These are phyloP conservation scores for Etia nguti DNA, from an alignment of 2,113 vertebrate species.

Conservation along the genomic window DNA sequence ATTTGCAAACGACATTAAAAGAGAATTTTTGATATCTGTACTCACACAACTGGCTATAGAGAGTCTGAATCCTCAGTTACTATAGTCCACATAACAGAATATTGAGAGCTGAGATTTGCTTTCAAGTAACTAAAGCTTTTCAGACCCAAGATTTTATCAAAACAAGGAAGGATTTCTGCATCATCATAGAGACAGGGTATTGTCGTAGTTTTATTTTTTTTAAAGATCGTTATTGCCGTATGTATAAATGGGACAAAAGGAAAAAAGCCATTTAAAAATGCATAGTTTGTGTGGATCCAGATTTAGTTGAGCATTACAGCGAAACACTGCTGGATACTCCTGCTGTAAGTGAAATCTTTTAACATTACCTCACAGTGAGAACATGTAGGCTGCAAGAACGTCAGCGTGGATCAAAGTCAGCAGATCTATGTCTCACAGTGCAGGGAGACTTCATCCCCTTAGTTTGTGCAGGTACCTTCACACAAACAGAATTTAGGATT, in stretches of 20 bases:
- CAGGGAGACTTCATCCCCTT: not conserved
- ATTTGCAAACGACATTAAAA: conserved; percentile 65
- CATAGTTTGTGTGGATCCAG: not conserved
- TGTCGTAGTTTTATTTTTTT: not conserved
- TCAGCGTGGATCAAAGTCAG: not conserved
- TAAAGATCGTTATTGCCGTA: not conserved
- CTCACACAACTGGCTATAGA: conserved; percentile 21
- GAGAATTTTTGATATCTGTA: conserved; percentile 51
- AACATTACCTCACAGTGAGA: not conserved
- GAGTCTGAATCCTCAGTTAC: conserved; percentile 14
- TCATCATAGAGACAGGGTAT: conserved; percentile 24
- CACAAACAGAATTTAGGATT: not conserved
- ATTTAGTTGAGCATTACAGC: not conserved
- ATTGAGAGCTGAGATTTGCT: conserved; percentile 4
- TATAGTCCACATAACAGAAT: conserved; percentile 27
- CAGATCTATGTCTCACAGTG: not conserved
- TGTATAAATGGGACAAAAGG: not conserved
- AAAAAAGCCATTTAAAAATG: not conserved
- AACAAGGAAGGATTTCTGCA: conserved; percentile 21
- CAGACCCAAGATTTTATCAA: conserved; percentile 27
- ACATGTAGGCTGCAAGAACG: not conserved
- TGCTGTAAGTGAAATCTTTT: not conserved
- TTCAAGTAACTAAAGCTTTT: conserved; percentile 48
- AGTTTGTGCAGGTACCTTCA: not conserved
- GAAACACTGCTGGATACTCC: not conserved